These are phyloP conservation scores for Amphiprion ocellaris DNA, from an alignment of 2,113 vertebrate species.

Conservation along the genomic window DNA sequence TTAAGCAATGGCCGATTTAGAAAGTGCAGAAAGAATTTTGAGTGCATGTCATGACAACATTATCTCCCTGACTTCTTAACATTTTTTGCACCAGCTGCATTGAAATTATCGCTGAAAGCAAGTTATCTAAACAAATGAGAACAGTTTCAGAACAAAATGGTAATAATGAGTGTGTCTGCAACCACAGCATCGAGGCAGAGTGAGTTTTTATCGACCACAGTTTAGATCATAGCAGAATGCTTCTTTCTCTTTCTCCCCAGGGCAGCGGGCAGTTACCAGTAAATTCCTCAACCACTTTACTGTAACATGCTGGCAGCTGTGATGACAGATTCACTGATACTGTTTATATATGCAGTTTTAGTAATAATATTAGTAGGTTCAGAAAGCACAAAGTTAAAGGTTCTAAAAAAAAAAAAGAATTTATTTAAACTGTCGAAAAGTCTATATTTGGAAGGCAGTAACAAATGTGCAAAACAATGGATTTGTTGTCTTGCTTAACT, in stretches of 20 bases:
- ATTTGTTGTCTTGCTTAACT: too few relatives aligned
- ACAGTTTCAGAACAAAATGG: background rate
- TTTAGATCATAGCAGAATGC: conserved; percentile 46
- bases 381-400: too few relatives aligned
- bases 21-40: too few relatives aligned
- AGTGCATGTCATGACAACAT: too few relatives aligned
- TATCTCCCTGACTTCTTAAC: too few relatives aligned
- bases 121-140: too few relatives aligned
- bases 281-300: conserved; percentile 15
- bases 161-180: conserved; percentile 42
- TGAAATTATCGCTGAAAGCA: too few relatives aligned
- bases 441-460: background rate
- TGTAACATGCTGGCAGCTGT: conserved; percentile 15
- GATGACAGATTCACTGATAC: background rate
- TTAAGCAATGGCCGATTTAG: too few relatives aligned
- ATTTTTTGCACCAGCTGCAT: too few relatives aligned
- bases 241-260: conserved; percentile 33
- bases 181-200: conserved; percentile 5
- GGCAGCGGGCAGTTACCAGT: conserved; percentile 41
- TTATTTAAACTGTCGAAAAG: background rate
- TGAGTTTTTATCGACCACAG: conserved; percentile 53
- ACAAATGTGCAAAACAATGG: too few relatives aligned
- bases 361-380: background rate
- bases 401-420: background rate
- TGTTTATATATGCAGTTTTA: background rate